Evolutionary conservation across 2,113 vertebrate genomes (phyloP).

Genomic region (Pterophyllum scalare): DNA sequence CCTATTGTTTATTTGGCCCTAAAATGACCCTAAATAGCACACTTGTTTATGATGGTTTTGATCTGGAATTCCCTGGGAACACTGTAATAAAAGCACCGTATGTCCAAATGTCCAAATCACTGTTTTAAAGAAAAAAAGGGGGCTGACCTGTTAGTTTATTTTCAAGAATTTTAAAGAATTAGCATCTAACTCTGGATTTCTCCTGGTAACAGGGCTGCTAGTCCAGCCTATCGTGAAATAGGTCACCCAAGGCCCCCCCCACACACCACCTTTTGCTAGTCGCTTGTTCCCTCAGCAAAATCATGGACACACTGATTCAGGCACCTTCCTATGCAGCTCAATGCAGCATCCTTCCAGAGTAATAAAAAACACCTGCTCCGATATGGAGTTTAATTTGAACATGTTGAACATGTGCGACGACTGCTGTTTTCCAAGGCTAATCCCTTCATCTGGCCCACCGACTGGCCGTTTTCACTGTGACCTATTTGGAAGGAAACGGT

Average conservation of each 20-base stretch:
- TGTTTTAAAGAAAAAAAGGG: not conserved
- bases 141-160: not conserved
- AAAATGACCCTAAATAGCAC: not conserved
- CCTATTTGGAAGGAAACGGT: constrained; percentile 72
- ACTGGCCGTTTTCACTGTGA: constrained; percentile 55
- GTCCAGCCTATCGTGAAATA: constrained; percentile 58
- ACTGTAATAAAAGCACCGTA: not conserved
- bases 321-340: not conserved
- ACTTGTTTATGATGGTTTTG: not conserved
- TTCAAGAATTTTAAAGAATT: not conserved
- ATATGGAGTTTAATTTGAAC: constrained; percentile 32
- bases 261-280: not conserved
- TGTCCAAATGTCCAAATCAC: not conserved
- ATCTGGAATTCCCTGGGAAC: not conserved
- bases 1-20: not conserved
- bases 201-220: constrained; percentile 52
- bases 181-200: constrained; percentile 13
- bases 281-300: constrained; percentile 2
- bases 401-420: constrained; percentile 31
- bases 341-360: not conserved
- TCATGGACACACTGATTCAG: constrained; percentile 12
- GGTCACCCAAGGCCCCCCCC: constrained; percentile 55
- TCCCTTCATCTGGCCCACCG: constrained; percentile 51
- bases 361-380: constrained; percentile 37
- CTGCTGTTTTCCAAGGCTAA: constrained; percentile 41